These are phyloP conservation scores for Carassius carassius DNA, from an alignment of 2,113 vertebrate species.

Conservation along the genomic window DNA sequence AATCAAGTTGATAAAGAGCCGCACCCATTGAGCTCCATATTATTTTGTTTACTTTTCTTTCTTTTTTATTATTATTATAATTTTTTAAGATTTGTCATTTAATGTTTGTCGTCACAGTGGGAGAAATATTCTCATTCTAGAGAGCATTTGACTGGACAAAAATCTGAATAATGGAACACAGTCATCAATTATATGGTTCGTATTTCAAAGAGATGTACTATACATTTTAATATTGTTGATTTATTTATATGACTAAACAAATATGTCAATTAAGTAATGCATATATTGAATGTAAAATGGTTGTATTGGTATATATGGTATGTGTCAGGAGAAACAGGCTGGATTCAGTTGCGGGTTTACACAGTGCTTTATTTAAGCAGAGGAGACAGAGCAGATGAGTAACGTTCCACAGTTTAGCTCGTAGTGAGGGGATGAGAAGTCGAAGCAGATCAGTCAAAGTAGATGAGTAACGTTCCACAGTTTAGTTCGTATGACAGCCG, in stretches of 20 bases:
- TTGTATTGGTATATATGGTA: no score
- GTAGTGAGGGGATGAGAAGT: no score
- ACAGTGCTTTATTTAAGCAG: no score
- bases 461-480: no score
- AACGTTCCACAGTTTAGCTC: no score
- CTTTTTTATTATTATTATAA: not conserved
- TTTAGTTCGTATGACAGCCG: no score
- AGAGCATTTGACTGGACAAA: not conserved
- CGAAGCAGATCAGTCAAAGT: no score
- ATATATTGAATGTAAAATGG: not conserved
- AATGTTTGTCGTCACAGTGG: not conserved
- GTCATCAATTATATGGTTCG: not conserved
- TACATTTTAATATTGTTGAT: not conserved
- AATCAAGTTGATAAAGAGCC: not conserved
- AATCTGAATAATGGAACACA: no score
- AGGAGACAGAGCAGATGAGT: no score
- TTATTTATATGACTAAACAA: not conserved
- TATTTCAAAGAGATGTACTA: not conserved
- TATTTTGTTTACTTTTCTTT: not conserved
- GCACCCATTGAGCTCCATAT: not conserved
- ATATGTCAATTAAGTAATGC: not conserved
- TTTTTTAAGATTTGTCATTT: not conserved
- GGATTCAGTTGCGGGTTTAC: no score
- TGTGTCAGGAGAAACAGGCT: no score
- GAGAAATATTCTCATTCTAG: not conserved